Conservation (phyloP, 2,888 invertebrate species). For the Xylota segnis region DNA sequence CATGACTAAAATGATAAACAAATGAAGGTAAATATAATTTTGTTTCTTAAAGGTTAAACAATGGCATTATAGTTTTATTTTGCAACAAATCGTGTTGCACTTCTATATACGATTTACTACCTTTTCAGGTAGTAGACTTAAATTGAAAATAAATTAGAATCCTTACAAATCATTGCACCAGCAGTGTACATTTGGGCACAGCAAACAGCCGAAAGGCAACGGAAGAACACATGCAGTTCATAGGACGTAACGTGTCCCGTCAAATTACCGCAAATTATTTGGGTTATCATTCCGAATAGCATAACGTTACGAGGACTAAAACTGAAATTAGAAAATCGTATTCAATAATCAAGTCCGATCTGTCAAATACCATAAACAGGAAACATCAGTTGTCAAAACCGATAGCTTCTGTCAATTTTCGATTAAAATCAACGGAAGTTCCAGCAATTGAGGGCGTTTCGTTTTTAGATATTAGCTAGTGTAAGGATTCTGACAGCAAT, state of each 20-base stretch:
- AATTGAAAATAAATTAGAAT: not conserved
- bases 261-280: constrained; percentile 84
- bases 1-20: constrained; percentile 80
- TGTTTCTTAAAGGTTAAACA: not conserved
- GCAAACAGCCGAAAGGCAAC: constrained; percentile 84
- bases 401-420: constrained; percentile 14
- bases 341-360: not conserved
- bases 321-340: constrained; percentile 78
- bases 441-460: constrained; percentile 16
- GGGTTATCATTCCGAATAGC: constrained; percentile 84
- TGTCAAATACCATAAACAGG: not conserved
- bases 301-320: constrained; percentile 84
- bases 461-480: constrained; percentile 14
- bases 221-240: constrained; percentile 84
- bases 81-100: too few relatives aligned
- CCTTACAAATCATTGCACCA: constrained; percentile 84
- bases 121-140: not conserved
- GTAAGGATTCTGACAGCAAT: constrained; percentile 39
- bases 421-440: constrained; percentile 1
- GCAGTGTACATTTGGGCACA: constrained; percentile 85
- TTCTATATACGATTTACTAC: too few relatives aligned
- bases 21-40: not conserved
- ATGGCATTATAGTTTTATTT: not conserved
- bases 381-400: constrained; percentile 18
- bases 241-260: constrained; percentile 84